Evolutionary conservation across 2,888 invertebrate genomes (phyloP), one percentile per base, ranked within the genome.

Genomic region (Synergus laeviventris): DNA sequence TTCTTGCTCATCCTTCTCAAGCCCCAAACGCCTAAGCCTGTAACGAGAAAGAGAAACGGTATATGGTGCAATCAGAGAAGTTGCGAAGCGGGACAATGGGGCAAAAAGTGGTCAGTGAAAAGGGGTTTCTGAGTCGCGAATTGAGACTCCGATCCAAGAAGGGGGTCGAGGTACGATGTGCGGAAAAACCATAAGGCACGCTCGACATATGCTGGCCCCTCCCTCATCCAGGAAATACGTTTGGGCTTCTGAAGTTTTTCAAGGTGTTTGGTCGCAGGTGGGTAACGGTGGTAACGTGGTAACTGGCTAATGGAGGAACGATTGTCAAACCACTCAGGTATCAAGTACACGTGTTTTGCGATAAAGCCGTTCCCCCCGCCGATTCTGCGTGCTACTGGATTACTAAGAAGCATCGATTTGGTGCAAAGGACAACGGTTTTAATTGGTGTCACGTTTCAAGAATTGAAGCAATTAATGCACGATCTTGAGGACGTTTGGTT

Each of bases 1-100:
- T 95, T 95, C 84, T 94, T 94, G 82, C 95, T 95, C 95, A 96
- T 95, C 82, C 94, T 93, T 80, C 95, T 94, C 31, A 85, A 76
- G 86, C 96, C 95, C 96, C 96, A 96, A 31, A 90, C 87, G 56
- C 89, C 87, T 14, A 89, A 81, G 75, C 90, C 87, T 85, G 85
- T 38, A 81, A 81, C 82, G 73, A 78, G 79, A 74, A 73, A 56
- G 74, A 74, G 66, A 70, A 45, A 70, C 70, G 70, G 70, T 70
- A 49, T 70, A 31, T 31, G n/a, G 49, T 31, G 49, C 66, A 70
- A 14, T 62, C 36, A 21, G 49, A 18, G 62, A 18, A 24, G 24
- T 60, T 59, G 16, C 16, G 70, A 75, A 76, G 79, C 73, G 73
- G 76, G 70, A 36, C 74, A 74, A 49, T 73, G 21, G 24, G 24